These are phyloP conservation scores for Vulpes lagopus DNA, from an alignment of 2,113 vertebrate genomes.

Conservation along the genomic window DNA sequence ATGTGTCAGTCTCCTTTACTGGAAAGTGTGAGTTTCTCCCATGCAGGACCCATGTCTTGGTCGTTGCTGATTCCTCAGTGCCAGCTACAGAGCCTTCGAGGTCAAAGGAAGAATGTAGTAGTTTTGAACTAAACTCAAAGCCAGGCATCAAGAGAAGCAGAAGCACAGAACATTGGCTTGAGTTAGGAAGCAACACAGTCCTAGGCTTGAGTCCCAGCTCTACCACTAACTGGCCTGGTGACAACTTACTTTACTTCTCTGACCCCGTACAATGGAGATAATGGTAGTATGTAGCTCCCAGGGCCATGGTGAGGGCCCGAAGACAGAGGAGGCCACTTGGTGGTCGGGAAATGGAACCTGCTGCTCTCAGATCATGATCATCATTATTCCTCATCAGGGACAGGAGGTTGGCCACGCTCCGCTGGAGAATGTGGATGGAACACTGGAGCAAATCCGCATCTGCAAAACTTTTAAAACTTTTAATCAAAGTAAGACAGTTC, in stretches of 20 bases:
- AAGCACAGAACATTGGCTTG: not conserved
- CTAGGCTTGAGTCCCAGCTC: not conserved
- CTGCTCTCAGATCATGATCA: not conserved
- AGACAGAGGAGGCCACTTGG: not conserved
- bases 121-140: not conserved
- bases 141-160: not conserved
- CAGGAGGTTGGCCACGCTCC: not conserved
- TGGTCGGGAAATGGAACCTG: not conserved
- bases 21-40: not conserved
- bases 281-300: not conserved
- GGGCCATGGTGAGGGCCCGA: not conserved
- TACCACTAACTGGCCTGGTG: not conserved
- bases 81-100: not conserved
- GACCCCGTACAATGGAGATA: not conserved
- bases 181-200: not conserved
- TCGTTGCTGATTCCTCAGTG: not conserved
- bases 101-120: not conserved
- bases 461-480: conserved; percentile 15
- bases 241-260: not conserved
- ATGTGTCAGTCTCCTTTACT: not conserved
- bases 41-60: not conserved
- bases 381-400: not conserved
- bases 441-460: not conserved
- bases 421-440: not conserved
- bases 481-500: not conserved